Evolutionary conservation across 2,113 vertebrate genomes (phyloP).

Genomic region (Neolamprologus devosi): DNA sequence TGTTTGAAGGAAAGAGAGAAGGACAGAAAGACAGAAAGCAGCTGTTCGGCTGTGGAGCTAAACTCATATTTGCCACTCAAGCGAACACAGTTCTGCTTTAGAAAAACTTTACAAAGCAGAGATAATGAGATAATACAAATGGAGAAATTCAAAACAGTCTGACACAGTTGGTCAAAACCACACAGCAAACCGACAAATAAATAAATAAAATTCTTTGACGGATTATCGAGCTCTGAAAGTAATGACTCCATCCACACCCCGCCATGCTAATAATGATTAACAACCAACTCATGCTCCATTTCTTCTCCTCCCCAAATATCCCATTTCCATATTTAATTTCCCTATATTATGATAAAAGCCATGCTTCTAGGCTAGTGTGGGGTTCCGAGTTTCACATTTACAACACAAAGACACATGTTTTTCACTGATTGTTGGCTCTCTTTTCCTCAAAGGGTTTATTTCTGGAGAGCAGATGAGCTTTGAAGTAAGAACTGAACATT

Average conservation of each 20-base stretch:
- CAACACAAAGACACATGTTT: slow-evolving; percentile 13
- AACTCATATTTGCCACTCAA: not conserved
- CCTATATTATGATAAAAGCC: slow-evolving; percentile 7
- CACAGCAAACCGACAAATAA: not conserved
- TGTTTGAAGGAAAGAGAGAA: not conserved
- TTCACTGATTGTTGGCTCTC: not conserved
- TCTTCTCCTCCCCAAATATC: not conserved
- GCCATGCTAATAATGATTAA: not conserved
- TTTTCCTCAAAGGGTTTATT: slow-evolving; percentile 6
- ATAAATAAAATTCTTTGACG: not conserved
- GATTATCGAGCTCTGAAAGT: not conserved
- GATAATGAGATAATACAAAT: not conserved
- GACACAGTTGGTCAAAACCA: not conserved
- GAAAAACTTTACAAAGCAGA: not conserved
- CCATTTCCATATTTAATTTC: slow-evolving; percentile 6
- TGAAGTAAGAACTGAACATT: slow-evolving; percentile 4
- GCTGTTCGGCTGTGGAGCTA: not conserved
- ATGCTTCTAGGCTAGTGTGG: not conserved
- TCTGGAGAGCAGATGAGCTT: slow-evolving; percentile 2
- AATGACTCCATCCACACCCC: not conserved
- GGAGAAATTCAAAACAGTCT: not conserved
- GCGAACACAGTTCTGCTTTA: not conserved
- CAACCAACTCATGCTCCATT: not conserved
- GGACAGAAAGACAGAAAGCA: not conserved
- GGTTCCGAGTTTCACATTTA: not conserved